Percentiles rank a stretch among this genome's conserved stretches.
Conservation (phyloP, 1,140 invertebrate species). For the Frieseomelitta varia region DNA sequence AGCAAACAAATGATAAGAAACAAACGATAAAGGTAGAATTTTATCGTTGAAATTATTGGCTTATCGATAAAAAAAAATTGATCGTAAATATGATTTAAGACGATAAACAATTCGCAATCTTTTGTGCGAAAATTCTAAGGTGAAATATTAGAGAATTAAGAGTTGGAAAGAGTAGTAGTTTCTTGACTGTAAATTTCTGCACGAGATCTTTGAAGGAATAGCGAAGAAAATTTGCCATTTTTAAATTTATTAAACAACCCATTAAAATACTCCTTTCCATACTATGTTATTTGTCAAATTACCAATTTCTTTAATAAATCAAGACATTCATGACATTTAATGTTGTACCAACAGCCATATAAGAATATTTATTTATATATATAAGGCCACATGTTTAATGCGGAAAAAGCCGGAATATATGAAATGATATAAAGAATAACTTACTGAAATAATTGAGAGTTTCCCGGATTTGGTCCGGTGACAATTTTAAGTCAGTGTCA, state of each 20-base stretch:
- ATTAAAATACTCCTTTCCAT: background rate
- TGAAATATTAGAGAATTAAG: background rate
- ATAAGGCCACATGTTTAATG: background rate
- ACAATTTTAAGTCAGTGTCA: conserved; percentile 91
- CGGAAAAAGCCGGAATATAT: background rate
- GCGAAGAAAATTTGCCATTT: background rate
- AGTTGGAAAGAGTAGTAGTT: background rate
- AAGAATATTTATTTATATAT: background rate
- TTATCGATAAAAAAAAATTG: background rate
- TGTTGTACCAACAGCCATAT: background rate
- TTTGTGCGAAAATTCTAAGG: background rate
- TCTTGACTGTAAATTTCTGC: background rate
- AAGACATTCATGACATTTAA: background rate
- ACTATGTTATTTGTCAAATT: background rate
- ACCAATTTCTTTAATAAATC: background rate
- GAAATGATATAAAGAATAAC: conserved; percentile 79
- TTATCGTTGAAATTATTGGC: conserved; percentile 17
- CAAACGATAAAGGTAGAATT: conserved; percentile 21
- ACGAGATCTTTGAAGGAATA: background rate
- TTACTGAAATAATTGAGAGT: conserved; percentile 98
- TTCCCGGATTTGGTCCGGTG: conserved; percentile 96
- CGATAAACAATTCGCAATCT: background rate
- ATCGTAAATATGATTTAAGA: background rate
- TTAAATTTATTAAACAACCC: background rate
- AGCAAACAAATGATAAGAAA: background rate